These are phyloP conservation scores for Meandrina meandrites DNA, from an alignment of 92 coral and sea anemone species.

Conservation along the genomic window DNA sequence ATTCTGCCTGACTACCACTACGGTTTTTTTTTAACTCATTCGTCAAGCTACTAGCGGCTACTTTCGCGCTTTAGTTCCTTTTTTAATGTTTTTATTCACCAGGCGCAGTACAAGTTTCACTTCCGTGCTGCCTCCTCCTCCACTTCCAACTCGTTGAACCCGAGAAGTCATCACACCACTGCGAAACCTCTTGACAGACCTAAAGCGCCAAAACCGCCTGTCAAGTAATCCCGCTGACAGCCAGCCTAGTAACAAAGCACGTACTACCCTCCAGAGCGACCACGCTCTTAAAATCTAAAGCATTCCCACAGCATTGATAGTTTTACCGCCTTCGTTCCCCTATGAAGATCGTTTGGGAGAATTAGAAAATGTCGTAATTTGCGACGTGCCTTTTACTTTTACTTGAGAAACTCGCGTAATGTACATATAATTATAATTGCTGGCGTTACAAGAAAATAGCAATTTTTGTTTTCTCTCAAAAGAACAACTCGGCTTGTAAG, in stretches of 20 bases:
- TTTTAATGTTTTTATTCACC: neutral
- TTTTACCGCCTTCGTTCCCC: neutral
- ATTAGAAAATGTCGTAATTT: neutral
- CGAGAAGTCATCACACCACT: conserved; percentile 70
- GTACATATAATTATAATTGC: too few species aligned
- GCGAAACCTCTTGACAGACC: conserved; percentile 80
- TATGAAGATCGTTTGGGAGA: neutral
- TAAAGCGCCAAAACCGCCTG: conserved; percentile 62
- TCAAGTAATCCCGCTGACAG: conserved; percentile 94
- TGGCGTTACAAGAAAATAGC: too few species aligned
- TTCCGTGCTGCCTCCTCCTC: conserved; percentile 83
- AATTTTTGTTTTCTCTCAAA: too few species aligned
- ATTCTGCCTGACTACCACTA: too few species aligned
- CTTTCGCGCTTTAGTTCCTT: too few species aligned
- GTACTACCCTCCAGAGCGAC: too few species aligned
- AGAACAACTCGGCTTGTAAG: too few species aligned
- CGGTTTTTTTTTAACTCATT: too few species aligned
- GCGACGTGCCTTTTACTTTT: too few species aligned
- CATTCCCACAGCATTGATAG: too few species aligned
- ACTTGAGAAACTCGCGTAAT: too few species aligned
- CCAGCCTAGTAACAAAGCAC: conserved; percentile 54
- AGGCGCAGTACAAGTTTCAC: conserved; percentile 96
- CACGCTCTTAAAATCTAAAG: too few species aligned
- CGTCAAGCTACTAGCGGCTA: neutral
- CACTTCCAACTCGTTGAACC: conserved; percentile 81